Conservation (phyloP, 2,888 invertebrate species). For the Hoplodrina blanda region DNA sequence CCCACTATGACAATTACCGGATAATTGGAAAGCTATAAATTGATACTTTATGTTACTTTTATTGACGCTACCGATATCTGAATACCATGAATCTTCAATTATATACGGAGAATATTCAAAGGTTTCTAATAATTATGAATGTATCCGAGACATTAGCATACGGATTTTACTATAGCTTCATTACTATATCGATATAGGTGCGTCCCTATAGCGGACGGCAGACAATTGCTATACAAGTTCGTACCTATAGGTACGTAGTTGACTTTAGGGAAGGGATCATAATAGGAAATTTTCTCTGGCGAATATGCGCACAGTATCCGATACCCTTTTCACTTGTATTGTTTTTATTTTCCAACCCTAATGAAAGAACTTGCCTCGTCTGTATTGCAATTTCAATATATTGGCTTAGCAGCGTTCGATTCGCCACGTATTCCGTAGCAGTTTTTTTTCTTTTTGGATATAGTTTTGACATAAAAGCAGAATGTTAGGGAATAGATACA, state of each 20-base stretch:
- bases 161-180: slow-evolving; percentile 47
- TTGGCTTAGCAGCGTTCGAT: slow-evolving; percentile 74
- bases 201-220: slow-evolving; percentile 73
- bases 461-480: slow-evolving; percentile 63
- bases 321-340: slow-evolving; percentile 90
- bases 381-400: slow-evolving; percentile 86
- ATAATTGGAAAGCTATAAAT: slow-evolving; percentile 65
- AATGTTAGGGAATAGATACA: slow-evolving; percentile 62
- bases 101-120: slow-evolving; percentile 59
- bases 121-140: slow-evolving; percentile 57
- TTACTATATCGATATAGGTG: slow-evolving; percentile 61
- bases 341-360: slow-evolving; percentile 89
- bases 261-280: slow-evolving; percentile 88
- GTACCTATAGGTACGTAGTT: slow-evolving; percentile 79
- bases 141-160: slow-evolving; percentile 46
- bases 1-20: slow-evolving; percentile 56
- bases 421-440: slow-evolving; percentile 67
- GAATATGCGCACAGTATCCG: slow-evolving; percentile 86
- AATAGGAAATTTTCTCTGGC: slow-evolving; percentile 88
- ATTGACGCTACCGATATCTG: slow-evolving; percentile 56
- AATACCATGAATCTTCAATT: slow-evolving; percentile 62
- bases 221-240: slow-evolving; percentile 85
- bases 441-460: slow-evolving; percentile 66
- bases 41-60: slow-evolving; percentile 63
- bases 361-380: slow-evolving; percentile 89